These are phyloP conservation scores for Phrixothrix hirtus DNA, from an alignment of 2,888 invertebrate genomes.

Conservation along the genomic window DNA sequence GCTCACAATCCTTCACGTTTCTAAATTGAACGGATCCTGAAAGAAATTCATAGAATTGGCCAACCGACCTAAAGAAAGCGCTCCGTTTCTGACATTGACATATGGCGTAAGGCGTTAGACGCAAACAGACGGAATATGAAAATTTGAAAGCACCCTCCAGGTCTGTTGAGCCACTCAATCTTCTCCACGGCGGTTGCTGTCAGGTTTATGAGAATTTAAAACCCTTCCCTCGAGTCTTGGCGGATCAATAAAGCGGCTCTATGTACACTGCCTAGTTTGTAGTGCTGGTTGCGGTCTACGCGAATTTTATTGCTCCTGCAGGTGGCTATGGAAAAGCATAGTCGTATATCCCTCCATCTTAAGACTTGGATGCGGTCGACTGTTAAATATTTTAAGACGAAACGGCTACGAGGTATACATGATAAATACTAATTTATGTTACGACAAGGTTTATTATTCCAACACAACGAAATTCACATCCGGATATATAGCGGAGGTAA, in stretches of 20 bases:
- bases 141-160: conserved; percentile 47
- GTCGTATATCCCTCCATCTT: conserved; percentile 16
- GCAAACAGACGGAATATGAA: conserved; percentile 49
- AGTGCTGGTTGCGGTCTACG: conserved; percentile 34
- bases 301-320: conserved; percentile 38
- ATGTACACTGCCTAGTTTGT: conserved; percentile 40
- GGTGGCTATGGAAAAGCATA: conserved; percentile 26
- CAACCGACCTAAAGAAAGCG: conserved; percentile 43
- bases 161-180: conserved; percentile 48
- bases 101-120: conserved; percentile 45
- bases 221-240: conserved; percentile 43
- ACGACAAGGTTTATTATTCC: conserved; percentile 9
- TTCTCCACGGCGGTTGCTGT: conserved; percentile 47
- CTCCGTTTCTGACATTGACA: conserved; percentile 45
- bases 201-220: conserved; percentile 53
- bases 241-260: conserved; percentile 44
- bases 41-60: conserved; percentile 47
- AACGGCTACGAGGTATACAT: conserved; percentile 23
- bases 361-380: conserved; percentile 29
- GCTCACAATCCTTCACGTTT: conserved; percentile 42
- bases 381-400: conserved; percentile 24
- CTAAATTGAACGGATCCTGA: conserved; percentile 43
- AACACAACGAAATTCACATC: conserved; percentile 14
- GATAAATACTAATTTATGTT: conserved; percentile 33
- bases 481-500: conserved; percentile 9